Percentiles rank a stretch among this genome's conserved stretches.
These are phyloP conservation scores for Stenodera caucasica DNA, from an alignment of 2,888 invertebrate species.

Conservation along the genomic window DNA sequence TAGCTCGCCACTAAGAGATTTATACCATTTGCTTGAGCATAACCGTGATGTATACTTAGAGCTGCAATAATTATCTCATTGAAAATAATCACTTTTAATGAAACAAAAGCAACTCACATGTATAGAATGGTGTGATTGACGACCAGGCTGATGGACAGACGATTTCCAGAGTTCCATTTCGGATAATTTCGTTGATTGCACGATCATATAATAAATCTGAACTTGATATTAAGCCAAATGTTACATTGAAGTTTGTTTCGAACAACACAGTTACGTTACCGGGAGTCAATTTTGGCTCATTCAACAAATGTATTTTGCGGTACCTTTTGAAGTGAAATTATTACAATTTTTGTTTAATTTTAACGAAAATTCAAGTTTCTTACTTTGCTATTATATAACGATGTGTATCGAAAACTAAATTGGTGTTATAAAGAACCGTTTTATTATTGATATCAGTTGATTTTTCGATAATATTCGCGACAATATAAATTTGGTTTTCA, in stretches of 20 bases:
- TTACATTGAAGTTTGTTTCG: constrained; percentile 36
- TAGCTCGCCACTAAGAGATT: constrained; percentile 40
- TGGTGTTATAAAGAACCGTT: constrained; percentile 18
- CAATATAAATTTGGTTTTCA: constrained; percentile 15
- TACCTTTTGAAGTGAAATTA: constrained; percentile 30
- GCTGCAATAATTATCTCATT: no score
- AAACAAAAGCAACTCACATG: constrained; percentile 38
- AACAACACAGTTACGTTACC: constrained; percentile 34
- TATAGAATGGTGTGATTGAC: constrained; percentile 35
- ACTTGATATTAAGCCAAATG: constrained; percentile 37
- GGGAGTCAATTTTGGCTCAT: constrained; percentile 36
- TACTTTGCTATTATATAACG: constrained; percentile 19
- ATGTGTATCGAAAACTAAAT: constrained; percentile 19
- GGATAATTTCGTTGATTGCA: constrained; percentile 32
- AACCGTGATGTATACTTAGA: constrained; percentile 37
- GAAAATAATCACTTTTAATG: no score
- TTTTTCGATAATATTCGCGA: constrained; percentile 21
- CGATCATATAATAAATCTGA: constrained; percentile 34
- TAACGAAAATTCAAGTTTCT: background rate
- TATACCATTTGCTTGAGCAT: constrained; percentile 38
- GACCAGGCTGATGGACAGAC: constrained; percentile 36
- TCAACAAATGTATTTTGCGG: constrained; percentile 37
- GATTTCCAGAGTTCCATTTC: constrained; percentile 33
- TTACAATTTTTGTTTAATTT: background rate
- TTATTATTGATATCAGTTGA: constrained; percentile 6